Base-by-base conservation (phyloP, 1,140 invertebrate genomes). In the Leucophenga varia region DNA sequence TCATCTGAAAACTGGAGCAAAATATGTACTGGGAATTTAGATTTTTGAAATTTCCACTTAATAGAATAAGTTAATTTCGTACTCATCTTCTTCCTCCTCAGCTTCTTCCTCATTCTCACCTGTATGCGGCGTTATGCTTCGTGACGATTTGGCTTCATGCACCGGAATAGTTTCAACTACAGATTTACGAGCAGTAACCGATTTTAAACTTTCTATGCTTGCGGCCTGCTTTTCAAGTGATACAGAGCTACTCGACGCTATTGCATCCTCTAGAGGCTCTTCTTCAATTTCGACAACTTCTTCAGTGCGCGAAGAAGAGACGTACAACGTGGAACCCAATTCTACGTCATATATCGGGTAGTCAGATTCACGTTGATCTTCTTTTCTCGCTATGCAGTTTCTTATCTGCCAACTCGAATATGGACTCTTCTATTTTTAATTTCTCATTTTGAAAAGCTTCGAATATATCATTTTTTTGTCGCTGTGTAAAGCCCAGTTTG, bases 401-500 rank as follows among this genome's bases (percentile, higher is more conserved):
- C n/a, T n/a, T n/a, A n/a, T n/a, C n/a, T n/a, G n/a, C n/a, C n/a
- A n/a, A n/a, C n/a, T n/a, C n/a, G n/a, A n/a, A n/a, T n/a, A n/a
- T n/a, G n/a, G n/a, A n/a, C n/a, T n/a, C n/a, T n/a, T n/a, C n/a
- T n/a, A n/a, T n/a, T n/a, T n/a, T n/a, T n/a, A n/a, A n/a, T n/a
- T n/a, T n/a, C n/a, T n/a, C n/a, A n/a, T n/a, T n/a, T n/a, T n/a
- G n/a, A n/a, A n/a, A n/a, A n/a, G n/a, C n/a, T n/a, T n/a, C n/a
- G n/a, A n/a, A n/a, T n/a, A n/a, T n/a, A n/a, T n/a, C n/a, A n/a
- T n/a, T n/a, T n/a, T n/a, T n/a, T n/a, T n/a, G n/a, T n/a, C n/a
- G n/a, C n/a, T n/a, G 57, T 59, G 81, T 73, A 46, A 81, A 81
- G 7, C 80, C 80, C 36, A 82, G 75, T 56, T 82, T 81, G 30